These are phyloP conservation scores for Australoheros facetus DNA, from an alignment of 2,797 vertebrate species.

Conservation along the genomic window DNA sequence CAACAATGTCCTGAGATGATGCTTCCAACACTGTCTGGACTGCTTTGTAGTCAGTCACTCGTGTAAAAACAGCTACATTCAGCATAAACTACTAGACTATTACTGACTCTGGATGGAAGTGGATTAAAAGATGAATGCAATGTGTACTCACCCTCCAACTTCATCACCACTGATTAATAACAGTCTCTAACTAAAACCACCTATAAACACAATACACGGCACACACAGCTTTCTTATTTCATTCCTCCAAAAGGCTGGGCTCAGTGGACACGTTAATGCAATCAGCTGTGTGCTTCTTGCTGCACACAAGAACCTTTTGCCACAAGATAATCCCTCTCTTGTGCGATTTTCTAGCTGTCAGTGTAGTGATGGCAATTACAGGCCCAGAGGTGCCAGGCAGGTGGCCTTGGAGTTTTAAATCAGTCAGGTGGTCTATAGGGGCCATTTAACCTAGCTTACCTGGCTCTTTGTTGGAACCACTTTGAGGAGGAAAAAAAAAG, in stretches of 20 bases:
- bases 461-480: conserved; percentile 35
- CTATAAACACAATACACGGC: conserved; percentile 34
- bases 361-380: conserved; percentile 69
- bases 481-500: not conserved
- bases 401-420: conserved; percentile 72
- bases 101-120: not conserved
- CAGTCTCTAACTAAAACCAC: conserved; percentile 14
- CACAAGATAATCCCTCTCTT: conserved; percentile 66
- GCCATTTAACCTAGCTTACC: conserved; percentile 62
- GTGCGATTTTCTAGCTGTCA: conserved; percentile 66
- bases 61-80: not conserved
- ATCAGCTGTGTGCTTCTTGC: conserved; percentile 53
- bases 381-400: conserved; percentile 59
- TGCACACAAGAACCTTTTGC: conserved; percentile 54
- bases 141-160: conserved; percentile 22
- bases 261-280: conserved; percentile 52
- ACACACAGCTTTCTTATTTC: conserved; percentile 35
- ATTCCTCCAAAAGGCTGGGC: conserved; percentile 41
- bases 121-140: not conserved
- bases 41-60: no score
- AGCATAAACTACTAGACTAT: not conserved
- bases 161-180: conserved; percentile 40
- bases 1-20: no score
- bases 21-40: no score
- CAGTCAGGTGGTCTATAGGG: conserved; percentile 57